Evolutionary conservation across 2,113 vertebrate species (phyloP).

Genomic region (Psilopsiagon aurifrons): DNA sequence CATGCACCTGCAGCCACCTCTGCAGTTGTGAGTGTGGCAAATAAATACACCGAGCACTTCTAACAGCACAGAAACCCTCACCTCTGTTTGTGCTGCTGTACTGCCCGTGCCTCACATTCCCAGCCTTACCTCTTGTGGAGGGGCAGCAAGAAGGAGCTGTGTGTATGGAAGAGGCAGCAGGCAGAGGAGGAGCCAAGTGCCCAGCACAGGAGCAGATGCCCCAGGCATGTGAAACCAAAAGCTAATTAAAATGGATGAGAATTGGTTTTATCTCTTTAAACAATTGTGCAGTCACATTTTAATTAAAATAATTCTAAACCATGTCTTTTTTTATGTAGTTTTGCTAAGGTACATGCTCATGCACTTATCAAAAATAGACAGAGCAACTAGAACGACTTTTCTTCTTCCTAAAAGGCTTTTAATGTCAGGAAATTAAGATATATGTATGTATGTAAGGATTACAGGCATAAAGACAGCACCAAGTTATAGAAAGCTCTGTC

Average conservation of each 20-base stretch:
- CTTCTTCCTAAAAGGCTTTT: conserved; percentile 26
- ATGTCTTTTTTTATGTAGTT: not conserved
- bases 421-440: conserved; percentile 33
- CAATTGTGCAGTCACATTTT: conserved; percentile 28
- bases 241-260: conserved; percentile 40
- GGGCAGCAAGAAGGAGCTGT: not conserved
- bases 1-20: rapidly evolving
- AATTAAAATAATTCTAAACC: conserved; percentile 26
- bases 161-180: not conserved
- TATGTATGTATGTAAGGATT: not conserved
- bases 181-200: not conserved
- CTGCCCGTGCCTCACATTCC: not conserved
- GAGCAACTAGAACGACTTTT: conserved; percentile 6
- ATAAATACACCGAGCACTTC: not conserved
- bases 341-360: not conserved
- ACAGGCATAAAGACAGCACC: not conserved
- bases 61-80: not conserved
- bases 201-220: not conserved
- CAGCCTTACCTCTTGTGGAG: not conserved
- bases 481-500: not conserved
- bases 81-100: not conserved
- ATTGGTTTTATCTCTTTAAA: conserved; percentile 55
- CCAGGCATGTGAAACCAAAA: not conserved
- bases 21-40: not conserved
- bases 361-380: conserved; percentile 9